phyloP scores from a whole-genome alignment of 2,888 invertebrate species.

The Chrysotoxum bicinctum region DNA sequence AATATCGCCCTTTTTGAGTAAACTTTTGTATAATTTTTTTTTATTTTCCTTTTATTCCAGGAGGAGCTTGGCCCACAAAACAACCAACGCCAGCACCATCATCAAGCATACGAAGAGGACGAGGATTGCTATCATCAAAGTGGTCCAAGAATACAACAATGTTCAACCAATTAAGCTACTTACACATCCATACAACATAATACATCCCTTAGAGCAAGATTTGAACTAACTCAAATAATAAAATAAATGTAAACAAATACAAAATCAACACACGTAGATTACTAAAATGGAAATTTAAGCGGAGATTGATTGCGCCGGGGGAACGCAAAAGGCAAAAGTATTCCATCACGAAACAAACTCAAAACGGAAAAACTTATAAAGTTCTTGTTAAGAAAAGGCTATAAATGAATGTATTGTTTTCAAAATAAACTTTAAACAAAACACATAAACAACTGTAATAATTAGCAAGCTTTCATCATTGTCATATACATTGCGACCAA shows the following conservation, averaged over 20 bases:
- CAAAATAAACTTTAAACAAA: conserved; percentile 61
- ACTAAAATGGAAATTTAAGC: conserved; percentile 18
- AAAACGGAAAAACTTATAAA: conserved; percentile 36
- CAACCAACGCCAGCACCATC: conserved; percentile 85
- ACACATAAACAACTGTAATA: conserved; percentile 41
- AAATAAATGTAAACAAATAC: conserved; percentile 24
- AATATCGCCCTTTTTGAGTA: too few species aligned
- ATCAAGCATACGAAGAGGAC: conserved; percentile 90
- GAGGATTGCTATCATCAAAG: conserved; percentile 86
- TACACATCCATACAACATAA: conserved; percentile 69
- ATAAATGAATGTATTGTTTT: conserved; percentile 59
- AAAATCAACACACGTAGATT: conserved; percentile 55
- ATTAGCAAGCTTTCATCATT: conserved; percentile 29
- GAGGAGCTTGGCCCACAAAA: conserved; percentile 90
- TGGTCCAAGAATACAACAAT: conserved; percentile 88
- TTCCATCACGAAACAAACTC: conserved; percentile 35
- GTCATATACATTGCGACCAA: background rate
- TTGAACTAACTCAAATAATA: conserved; percentile 68
- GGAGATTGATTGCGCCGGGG: background rate
- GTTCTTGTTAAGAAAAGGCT: conserved; percentile 63
- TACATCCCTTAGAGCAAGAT: conserved; percentile 71
- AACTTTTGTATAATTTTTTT: too few species aligned
- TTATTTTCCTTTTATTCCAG: conserved; percentile 74
- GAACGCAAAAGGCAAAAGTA: conserved; percentile 13
- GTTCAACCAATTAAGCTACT: conserved; percentile 87